These are phyloP conservation scores for Sminthurides aquaticus DNA, from an alignment of 2,888 invertebrate species.

Conservation along the genomic window DNA sequence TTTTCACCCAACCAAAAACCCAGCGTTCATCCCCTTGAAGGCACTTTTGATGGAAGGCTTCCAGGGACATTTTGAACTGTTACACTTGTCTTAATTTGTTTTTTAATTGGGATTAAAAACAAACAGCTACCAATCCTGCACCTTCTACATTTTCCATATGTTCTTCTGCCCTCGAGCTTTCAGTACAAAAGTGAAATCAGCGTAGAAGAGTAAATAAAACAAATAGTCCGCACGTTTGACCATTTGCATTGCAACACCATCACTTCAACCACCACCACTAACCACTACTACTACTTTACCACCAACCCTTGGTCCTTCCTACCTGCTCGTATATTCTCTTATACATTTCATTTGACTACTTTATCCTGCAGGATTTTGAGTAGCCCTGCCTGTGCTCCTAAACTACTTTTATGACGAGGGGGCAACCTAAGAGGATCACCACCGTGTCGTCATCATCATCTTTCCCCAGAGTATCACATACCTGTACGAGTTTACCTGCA, in stretches of 20 bases:
- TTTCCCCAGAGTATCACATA: neutral
- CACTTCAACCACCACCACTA: too few relatives aligned
- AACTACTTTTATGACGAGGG: neutral
- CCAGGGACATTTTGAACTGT: constrained; percentile 14
- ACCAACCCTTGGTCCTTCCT: neutral
- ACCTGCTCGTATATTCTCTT: neutral
- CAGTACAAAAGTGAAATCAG: neutral
- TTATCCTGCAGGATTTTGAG: neutral
- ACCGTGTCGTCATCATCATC: neutral
- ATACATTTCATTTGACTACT: neutral
- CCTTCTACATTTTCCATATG: neutral
- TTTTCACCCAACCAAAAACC: neutral
- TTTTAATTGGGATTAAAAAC: too few relatives aligned
- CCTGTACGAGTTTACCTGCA: neutral
- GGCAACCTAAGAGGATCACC: neutral
- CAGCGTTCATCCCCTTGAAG: constrained; percentile 19
- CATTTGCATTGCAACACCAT: too few relatives aligned
- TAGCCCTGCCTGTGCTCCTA: neutral
- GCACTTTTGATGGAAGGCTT: constrained; percentile 19
- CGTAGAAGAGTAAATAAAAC: neutral
- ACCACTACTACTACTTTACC: neutral
- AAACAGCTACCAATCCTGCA: neutral
- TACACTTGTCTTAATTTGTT: neutral
- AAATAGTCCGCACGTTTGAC: too few relatives aligned
- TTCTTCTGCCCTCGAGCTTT: neutral